A percentile compares a stretch with the other conserved stretches of the same genome.
These are phyloP conservation scores for Poeciliopsis infans DNA, from an alignment of 2,797 vertebrate genomes.

Conservation along the genomic window DNA sequence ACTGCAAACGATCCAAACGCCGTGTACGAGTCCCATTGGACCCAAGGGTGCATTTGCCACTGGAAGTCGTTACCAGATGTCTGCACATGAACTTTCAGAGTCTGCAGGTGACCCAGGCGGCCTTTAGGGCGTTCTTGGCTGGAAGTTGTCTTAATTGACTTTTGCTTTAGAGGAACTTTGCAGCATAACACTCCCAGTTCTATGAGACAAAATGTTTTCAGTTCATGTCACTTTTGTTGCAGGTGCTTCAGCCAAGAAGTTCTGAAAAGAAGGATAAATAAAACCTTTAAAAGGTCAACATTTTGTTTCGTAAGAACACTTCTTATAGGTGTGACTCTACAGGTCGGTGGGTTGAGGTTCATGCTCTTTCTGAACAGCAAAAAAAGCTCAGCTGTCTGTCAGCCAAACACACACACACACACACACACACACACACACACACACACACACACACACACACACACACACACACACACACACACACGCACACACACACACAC, in stretches of 20 bases:
- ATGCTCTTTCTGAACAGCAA: background rate
- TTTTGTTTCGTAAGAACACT: background rate
- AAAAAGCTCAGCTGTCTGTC: background rate
- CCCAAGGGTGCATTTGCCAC: background rate
- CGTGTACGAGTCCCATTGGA: background rate
- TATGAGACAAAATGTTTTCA: background rate
- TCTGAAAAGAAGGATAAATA: background rate
- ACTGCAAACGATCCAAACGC: conserved; percentile 8
- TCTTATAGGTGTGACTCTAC: background rate
- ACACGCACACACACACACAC: background rate
- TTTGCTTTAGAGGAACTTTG: background rate
- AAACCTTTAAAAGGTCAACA: background rate
- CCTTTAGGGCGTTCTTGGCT: background rate
- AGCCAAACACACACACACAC: background rate
- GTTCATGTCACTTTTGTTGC: background rate
- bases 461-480: background rate
- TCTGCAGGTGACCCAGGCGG: background rate
- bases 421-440: background rate
- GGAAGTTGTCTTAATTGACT: background rate
- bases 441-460: too few relatives aligned
- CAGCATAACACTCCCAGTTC: background rate
- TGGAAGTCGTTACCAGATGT: background rate
- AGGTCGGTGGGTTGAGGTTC: background rate
- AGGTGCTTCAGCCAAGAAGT: background rate
- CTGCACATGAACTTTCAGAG: background rate